Conservation (phyloP, 2,797 vertebrate genomes). For the Trachops cirrhosus region DNA sequence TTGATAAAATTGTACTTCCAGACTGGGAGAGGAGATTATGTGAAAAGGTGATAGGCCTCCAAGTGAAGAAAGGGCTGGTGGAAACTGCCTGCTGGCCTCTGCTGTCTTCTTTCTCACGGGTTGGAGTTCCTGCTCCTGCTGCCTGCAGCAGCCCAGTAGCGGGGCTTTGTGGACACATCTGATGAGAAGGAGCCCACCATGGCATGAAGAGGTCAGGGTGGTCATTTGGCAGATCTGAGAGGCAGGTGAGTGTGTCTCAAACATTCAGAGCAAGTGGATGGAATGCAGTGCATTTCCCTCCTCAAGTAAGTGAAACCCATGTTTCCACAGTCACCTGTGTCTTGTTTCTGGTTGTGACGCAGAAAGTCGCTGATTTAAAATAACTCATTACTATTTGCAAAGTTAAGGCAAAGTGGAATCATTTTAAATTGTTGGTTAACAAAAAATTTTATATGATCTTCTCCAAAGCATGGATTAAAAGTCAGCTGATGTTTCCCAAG, state of each 20-base stretch:
- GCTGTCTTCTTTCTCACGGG: neutral
- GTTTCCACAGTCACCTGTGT: rapidly evolving
- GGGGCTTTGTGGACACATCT: neutral
- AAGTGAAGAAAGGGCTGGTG: rapidly evolving
- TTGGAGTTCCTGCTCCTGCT: neutral
- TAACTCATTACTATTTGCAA: neutral
- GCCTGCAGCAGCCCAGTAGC: neutral
- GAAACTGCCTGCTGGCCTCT: neutral
- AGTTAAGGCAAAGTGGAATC: no score
- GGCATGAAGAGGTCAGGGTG: rapidly evolving
- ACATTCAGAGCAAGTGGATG: neutral
- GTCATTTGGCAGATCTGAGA: neutral
- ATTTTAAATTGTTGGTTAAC: rapidly evolving
- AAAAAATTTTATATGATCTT: rapidly evolving
- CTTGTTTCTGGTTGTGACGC: neutral
- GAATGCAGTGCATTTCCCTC: rapidly evolving
- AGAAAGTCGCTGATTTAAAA: no score
- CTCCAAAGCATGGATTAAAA: neutral
- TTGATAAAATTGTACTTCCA: rapidly evolving
- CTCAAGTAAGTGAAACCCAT: neutral
- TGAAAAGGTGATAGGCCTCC: rapidly evolving
- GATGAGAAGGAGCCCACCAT: rapidly evolving
- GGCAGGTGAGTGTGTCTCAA: rapidly evolving
- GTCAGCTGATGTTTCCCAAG: no score
- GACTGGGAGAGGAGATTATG: rapidly evolving